Percentiles rank a stretch among this genome's conserved stretches.
phyloP scores from a whole-genome alignment of 2,113 vertebrate genomes.

The Dasypus novemcinctus region DNA sequence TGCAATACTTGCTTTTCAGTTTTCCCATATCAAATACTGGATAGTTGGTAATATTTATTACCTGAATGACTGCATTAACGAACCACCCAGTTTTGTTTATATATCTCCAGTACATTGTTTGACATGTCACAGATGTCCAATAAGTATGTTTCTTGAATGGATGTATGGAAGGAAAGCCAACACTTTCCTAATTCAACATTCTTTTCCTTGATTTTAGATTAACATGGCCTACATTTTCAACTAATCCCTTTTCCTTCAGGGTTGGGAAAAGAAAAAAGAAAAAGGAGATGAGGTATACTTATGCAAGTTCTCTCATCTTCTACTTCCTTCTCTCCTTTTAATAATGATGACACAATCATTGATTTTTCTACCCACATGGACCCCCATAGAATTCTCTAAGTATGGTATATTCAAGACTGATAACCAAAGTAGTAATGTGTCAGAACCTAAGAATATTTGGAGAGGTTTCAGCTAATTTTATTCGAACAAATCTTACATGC shows the following conservation, averaged over 20 bases:
- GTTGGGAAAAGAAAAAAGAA: not conserved
- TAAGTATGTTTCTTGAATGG: not conserved
- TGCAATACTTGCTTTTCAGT: conserved; percentile 14
- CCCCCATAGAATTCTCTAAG: not conserved
- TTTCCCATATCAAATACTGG: conserved; percentile 4
- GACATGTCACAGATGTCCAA: not conserved
- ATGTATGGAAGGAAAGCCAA: not conserved
- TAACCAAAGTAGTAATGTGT: not conserved
- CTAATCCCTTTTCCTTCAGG: not conserved
- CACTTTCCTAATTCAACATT: not conserved
- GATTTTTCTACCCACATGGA: not conserved
- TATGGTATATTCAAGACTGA: not conserved
- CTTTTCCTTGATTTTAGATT: not conserved
- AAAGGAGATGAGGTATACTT: not conserved
- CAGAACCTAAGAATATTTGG: conserved; percentile 6
- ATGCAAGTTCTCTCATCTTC: not conserved
- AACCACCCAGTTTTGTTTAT: not conserved
- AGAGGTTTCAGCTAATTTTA: not conserved
- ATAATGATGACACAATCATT: not conserved
- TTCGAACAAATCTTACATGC: not conserved
- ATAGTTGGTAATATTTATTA: not conserved
- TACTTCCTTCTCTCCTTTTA: not conserved
- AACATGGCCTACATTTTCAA: not conserved
- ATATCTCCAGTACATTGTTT: not conserved
- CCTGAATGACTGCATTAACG: not conserved